Base-by-base conservation (phyloP, 2,888 invertebrate species). In the Himalopsyche japonica region DNA sequence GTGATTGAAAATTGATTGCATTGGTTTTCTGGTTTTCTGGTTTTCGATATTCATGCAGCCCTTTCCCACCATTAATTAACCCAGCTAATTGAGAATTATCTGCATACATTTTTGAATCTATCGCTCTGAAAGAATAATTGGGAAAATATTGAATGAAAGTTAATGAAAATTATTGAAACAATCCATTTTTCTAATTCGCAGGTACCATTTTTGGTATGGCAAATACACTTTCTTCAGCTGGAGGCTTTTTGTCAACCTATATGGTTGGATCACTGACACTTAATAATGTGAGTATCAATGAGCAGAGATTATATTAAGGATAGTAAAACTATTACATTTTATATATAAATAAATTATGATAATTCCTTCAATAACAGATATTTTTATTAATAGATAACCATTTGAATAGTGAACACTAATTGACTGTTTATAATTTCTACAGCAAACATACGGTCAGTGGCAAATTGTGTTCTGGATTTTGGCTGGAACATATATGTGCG, bases 171-270 rank as follows among this genome's bases (percentile, higher is more conserved):
- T 57, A 57, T 5, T 20, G 20, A 57, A 57, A n/a, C 3, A 57
- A 10, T 1, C 6, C 6, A 57, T 57, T 10, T 24, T 30, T 70
- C 30, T 18, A 24, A 79, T 78, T 85, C 80, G 32, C 89, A 92
- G 96, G 97, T 0, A 97, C 97, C 1, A 97, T 97, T 87, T 97
- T 97, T 90, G 97, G 97, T 57, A 92, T 97, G 92, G 97, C 97
- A n/a, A 97, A 97, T 89, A 96, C 97, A 0, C 90, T 97, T 82
- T 96, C 97, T 0, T 97, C 97, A 0, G 92, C 96, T 81, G 96
- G 97, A 8, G 97, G 97, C 0, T 97, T 95, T 91, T 89, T 97
- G 0, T 97, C 97, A 10, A 95, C 96, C 0, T 94, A 94, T 90
- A 95, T 97, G 93, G 97, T 97, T 30, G 97, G 96, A 18, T 92